Evolutionary conservation across 2,113 vertebrate species (phyloP).

Genomic region (Baryphthengus martii): DNA sequence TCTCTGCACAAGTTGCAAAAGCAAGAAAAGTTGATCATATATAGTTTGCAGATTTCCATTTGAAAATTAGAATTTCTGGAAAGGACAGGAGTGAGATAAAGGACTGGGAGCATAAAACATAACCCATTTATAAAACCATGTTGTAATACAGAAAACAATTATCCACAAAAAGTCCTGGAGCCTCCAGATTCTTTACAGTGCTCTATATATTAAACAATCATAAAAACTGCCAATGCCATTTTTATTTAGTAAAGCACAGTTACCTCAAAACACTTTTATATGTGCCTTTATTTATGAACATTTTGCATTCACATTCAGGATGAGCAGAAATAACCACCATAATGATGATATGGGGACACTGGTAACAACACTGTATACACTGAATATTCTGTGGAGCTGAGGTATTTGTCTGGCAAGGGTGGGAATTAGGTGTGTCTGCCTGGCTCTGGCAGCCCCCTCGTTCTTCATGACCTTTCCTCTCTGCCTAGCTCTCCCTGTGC

Average conservation of each 20-base stretch:
- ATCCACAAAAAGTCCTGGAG: background rate
- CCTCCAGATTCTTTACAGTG: background rate
- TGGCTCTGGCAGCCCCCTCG: background rate
- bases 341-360: background rate
- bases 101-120: background rate
- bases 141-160: background rate
- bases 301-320: background rate
- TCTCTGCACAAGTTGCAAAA: background rate
- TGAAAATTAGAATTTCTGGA: background rate
- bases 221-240: background rate
- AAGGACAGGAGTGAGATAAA: background rate
- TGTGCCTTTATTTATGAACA: background rate
- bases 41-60: conserved; percentile 6
- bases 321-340: background rate
- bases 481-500: background rate
- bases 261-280: background rate
- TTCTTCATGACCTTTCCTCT: background rate
- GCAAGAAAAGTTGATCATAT: conserved; percentile 27
- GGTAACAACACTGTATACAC: background rate
- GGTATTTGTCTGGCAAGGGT: background rate
- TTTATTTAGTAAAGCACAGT: background rate
- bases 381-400: background rate
- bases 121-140: background rate
- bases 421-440: background rate
- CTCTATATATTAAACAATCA: background rate